Evolutionary conservation across 64 coral and sea anemone genomes (phyloP).

Genomic region (Stylophora pistillata): DNA sequence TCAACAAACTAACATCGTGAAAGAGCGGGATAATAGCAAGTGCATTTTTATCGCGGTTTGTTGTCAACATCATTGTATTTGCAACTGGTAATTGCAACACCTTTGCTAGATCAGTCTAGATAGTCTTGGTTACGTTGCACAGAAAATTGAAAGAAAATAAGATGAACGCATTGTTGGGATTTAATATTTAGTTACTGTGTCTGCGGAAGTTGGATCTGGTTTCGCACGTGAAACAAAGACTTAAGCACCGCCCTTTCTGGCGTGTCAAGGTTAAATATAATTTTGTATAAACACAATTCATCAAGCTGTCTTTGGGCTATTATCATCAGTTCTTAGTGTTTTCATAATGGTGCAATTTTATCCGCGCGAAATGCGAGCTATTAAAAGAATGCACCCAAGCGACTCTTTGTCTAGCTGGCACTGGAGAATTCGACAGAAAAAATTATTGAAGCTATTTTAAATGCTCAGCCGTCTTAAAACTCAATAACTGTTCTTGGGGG

Average conservation of each 20-base stretch:
- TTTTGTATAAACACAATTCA: slow-evolving; percentile 82
- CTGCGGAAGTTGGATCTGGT: slow-evolving; percentile 22
- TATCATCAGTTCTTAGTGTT: slow-evolving; percentile 71
- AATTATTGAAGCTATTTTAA: not conserved
- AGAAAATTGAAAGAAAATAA: not conserved
- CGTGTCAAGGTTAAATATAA: slow-evolving; percentile 74
- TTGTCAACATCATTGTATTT: not conserved
- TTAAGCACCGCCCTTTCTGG: not conserved
- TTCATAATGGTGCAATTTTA: slow-evolving; percentile 84
- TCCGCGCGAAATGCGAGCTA: slow-evolving; percentile 67
- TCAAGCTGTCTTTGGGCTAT: slow-evolving; percentile 71
- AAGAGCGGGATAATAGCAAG: not conserved
- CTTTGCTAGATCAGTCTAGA: slow-evolving; percentile 15
- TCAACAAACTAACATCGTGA: not conserved
- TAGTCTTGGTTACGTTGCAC: not conserved
- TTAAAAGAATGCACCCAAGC: slow-evolving; percentile 62
- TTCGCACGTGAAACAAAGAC: not conserved
- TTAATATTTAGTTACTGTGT: slow-evolving; percentile 22
- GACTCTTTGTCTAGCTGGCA: slow-evolving; percentile 53
- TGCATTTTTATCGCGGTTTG: not conserved
- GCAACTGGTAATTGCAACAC: not conserved
- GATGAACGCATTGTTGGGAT: not conserved
- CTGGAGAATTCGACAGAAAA: slow-evolving; percentile 40
- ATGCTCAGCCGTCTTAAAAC: not conserved
- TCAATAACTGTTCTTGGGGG: not conserved